A percentile compares a stretch with the other conserved stretches of the same genome.
Evolutionary conservation across 1,140 invertebrate species (phyloP).

Genomic region (Drosophila ironensis): DNA sequence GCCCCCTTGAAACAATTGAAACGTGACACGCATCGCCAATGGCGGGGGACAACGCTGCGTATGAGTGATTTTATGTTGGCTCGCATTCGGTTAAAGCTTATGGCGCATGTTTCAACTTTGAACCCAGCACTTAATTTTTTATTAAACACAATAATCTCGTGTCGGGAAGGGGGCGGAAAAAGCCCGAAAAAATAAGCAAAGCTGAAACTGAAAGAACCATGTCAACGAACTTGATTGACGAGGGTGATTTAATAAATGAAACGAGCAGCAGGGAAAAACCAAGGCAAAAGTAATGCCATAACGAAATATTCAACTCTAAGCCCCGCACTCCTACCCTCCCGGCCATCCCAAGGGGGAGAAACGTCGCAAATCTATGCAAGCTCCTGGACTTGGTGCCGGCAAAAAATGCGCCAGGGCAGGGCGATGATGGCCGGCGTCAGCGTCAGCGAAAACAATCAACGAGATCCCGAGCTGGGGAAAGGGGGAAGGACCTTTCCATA

Average conservation of each 20-base stretch:
- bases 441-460: constrained; percentile 36
- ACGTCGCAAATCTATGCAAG: constrained; percentile 50
- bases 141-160: constrained; percentile 70
- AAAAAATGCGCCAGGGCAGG: constrained; percentile 11
- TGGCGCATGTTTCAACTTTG: constrained; percentile 67
- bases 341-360: constrained; percentile 12
- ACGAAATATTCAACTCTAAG: constrained; percentile 46
- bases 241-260: constrained; percentile 77
- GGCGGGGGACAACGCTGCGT: constrained; percentile 40
- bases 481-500: constrained; percentile 12
- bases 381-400: constrained; percentile 2
- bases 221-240: constrained; percentile 77
- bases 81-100: constrained; percentile 59
- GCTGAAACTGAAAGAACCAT: constrained; percentile 51
- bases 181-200: constrained; percentile 22
- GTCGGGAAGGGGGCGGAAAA: constrained; percentile 5
- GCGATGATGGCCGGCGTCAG: constrained; percentile 32
- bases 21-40: constrained; percentile 64
- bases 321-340: constrained; percentile 5
- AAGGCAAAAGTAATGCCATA: constrained; percentile 35
- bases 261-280: constrained; percentile 27
- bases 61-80: constrained; percentile 55
- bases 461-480: background rate
- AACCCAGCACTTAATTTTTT: constrained; percentile 74
- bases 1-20: constrained; percentile 65